Base-by-base conservation (phyloP, 2,113 vertebrate species). In the Girardinichthys multiradiatus region DNA sequence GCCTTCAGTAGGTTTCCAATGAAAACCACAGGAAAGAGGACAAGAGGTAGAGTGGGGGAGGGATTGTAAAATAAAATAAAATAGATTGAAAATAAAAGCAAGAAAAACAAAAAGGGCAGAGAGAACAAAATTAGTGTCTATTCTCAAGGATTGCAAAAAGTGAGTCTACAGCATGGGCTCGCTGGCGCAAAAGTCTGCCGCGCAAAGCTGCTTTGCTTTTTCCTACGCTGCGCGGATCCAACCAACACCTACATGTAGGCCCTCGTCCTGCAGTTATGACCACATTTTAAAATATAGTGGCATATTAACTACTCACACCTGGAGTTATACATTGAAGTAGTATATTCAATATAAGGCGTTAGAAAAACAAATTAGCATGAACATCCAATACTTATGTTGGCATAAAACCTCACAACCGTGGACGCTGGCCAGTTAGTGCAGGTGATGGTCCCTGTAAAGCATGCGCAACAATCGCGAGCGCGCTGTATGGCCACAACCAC, bases 81-180 rank as follows among this genome's bases (percentile, higher is more conserved):
- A 83, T 94, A 91, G 91, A 93, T 92, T 93, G 90, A 92, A 91
- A 94, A 90, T 81, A 93, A 94, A 94, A 96, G 95, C 89, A 95
- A 92, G 87, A 31, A 69, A 95, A 96, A 89, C 12, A 93, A 94
- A 96, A 95, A 94, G 95, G 86, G 90, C 91, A 95, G 95, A 93
- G 91, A 95, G 93, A 88, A 10, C 74, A 92, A 91, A 93, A 95
- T 99, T 95, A 99, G 96, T 95, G 92, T 95, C 93, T 75, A n/a
- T 93, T 94, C 95, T 97, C 89, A 92, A 89, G 88, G 93, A 95
- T 94, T 92, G 94, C 93, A 96, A 99, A 99, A 99, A 98, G 98
- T 98, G 97, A 99, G 96, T 96, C 97, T 99, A 93, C 97, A 98
- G 97, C 95, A 97, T 95, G 98, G 97, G 97, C 96, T 96, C 91